These are phyloP conservation scores for Serrognathus titanus DNA, from an alignment of 2,888 invertebrate genomes.

Conservation along the genomic window DNA sequence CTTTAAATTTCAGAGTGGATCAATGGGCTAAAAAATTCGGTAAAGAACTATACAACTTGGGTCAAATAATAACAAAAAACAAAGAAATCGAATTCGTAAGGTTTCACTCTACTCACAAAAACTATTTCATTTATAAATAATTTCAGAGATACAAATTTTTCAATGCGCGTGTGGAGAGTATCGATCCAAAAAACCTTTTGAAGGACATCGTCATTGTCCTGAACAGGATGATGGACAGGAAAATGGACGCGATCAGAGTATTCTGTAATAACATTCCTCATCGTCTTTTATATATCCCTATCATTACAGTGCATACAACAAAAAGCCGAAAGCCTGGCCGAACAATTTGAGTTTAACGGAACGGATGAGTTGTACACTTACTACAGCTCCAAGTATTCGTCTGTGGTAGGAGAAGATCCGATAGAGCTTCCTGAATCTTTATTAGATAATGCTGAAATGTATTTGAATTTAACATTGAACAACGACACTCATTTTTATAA, in stretches of 20 bases:
- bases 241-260: conserved; percentile 85
- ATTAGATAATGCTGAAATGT: conserved; percentile 41
- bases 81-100: conserved; percentile 73
- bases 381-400: conserved; percentile 79
- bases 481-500: conserved; percentile 82
- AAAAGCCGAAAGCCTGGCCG: conserved; percentile 68
- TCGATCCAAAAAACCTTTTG: conserved; percentile 76
- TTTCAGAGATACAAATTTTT: conserved; percentile 73
- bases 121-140: conserved; percentile 22
- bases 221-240: conserved; percentile 78
- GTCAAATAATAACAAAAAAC: conserved; percentile 72
- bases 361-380: conserved; percentile 56
- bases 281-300: background rate
- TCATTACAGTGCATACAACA: conserved; percentile 68
- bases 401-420: conserved; percentile 39
- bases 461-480: conserved; percentile 48
- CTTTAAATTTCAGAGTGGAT: conserved; percentile 58
- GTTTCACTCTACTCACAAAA: conserved; percentile 24
- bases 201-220: conserved; percentile 78
- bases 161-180: conserved; percentile 74
- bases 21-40: conserved; percentile 79
- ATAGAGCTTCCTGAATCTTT: conserved; percentile 33
- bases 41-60: conserved; percentile 74
- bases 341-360: conserved; percentile 56
- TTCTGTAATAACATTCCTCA: background rate